phyloP scores from a whole-genome alignment of 2,113 vertebrate species.

The Callithrix jacchus region DNA sequence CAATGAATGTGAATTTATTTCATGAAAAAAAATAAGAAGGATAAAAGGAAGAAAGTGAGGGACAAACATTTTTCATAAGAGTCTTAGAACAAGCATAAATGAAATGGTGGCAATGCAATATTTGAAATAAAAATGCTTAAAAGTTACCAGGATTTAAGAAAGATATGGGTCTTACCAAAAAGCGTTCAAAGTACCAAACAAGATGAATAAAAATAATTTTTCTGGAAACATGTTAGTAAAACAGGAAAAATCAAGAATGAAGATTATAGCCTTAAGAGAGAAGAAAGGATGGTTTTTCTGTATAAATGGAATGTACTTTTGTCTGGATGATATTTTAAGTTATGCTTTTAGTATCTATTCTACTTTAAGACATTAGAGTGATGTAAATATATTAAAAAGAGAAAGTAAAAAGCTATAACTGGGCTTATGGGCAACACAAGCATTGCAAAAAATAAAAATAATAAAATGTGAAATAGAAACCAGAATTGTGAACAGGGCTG shows the following conservation, averaged over 20 bases:
- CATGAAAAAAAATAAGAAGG: conserved; percentile 12
- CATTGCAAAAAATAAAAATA: background rate
- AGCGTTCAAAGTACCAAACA: conserved; percentile 4
- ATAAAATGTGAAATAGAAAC: background rate
- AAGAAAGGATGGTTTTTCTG: background rate
- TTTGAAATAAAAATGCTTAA: conserved; percentile 22
- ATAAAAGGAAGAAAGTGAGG: background rate
- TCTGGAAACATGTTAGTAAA: conserved; percentile 16
- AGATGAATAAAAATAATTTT: conserved; percentile 41
- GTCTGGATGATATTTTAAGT: background rate
- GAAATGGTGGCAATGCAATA: background rate
- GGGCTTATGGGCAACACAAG: background rate
- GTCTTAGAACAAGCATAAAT: background rate
- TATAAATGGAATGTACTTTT: conserved; percentile 7
- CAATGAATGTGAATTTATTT: background rate
- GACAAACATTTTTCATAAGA: background rate
- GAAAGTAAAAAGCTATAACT: background rate
- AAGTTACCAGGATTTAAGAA: background rate
- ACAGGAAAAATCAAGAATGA: background rate
- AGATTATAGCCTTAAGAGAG: background rate
- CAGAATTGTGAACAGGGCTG: background rate
- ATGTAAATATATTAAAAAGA: background rate
- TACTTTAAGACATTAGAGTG: background rate
- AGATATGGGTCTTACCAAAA: background rate
- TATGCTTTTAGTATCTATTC: background rate